Percentiles rank a stretch among this genome's conserved stretches.
These are phyloP conservation scores for Pantherophis guttatus DNA, from an alignment of 2,113 vertebrate species.

Conservation along the genomic window DNA sequence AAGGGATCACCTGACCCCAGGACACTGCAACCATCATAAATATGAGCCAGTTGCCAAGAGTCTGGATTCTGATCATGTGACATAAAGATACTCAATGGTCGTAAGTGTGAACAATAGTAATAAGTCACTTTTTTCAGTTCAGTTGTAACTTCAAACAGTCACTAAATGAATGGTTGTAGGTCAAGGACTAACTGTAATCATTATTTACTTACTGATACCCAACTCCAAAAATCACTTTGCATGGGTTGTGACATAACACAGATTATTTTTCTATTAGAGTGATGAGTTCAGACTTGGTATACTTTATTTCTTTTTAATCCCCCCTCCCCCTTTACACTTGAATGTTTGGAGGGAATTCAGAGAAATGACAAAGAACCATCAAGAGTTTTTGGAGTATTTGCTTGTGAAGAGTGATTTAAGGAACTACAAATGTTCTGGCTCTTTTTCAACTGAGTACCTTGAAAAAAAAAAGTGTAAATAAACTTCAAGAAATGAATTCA, in stretches of 20 bases:
- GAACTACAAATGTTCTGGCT: slow-evolving; percentile 14
- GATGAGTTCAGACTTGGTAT: slow-evolving; percentile 22
- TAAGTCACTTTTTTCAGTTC: background rate
- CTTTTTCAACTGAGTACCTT: background rate
- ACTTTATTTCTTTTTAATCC: slow-evolving; percentile 17
- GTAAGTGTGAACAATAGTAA: too few relatives aligned
- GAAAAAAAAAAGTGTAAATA: background rate
- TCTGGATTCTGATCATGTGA: background rate
- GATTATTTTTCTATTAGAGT: slow-evolving; percentile 4
- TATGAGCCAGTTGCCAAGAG: background rate
- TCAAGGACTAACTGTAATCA: background rate
- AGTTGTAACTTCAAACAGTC: background rate
- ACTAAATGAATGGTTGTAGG: background rate
- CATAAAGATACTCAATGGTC: too few relatives aligned
- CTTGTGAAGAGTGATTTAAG: slow-evolving; percentile 12
- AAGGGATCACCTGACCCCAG: background rate
- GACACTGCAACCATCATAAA: background rate
- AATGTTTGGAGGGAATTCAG: slow-evolving; percentile 21
- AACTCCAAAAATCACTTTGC: background rate
- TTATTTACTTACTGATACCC: background rate
- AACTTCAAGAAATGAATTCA: background rate
- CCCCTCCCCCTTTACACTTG: slow-evolving; percentile 11
- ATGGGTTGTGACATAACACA: background rate
- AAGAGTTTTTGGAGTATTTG: slow-evolving; percentile 6
- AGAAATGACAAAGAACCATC: slow-evolving; percentile 22